Evolutionary conservation across 1,140 invertebrate species (phyloP), one percentile per base, ranked within the genome.

Genomic region (Bursaphelenchus mucronatus): DNA sequence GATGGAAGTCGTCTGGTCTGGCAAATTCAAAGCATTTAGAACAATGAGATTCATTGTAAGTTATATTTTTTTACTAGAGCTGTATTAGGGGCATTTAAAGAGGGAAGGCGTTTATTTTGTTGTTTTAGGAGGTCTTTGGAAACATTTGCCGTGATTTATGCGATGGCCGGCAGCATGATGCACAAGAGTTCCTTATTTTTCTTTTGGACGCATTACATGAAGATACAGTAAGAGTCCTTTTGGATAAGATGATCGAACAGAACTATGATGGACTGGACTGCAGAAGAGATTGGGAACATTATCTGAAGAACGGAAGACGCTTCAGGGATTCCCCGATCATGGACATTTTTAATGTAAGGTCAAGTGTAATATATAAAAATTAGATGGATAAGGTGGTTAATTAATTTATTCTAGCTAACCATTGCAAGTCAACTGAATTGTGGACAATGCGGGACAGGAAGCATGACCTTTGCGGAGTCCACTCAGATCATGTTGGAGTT

Each of bases 161-260:
- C 40, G 65, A 73, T 56, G 21, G 74, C 40, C 68, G 51, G 11
- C 71, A 73, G 59, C 71, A 73, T 52, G 71, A 73, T 51, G 74
- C 71, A 40, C 71, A 72, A 55, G 71, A 73, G 46, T 73, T 73
- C 52, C 71, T 61, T 58, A 61, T 76, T 41, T 65, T 46, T 53
- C 56, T 73, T n/a, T 41, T 73, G 21, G 74, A 73, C 45, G 66
- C 73, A 11, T 43, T 73, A 11, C 72, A 73, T 43, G 71, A 73
- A 57, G 71, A 73, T 41, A 73, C 64, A 8, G 71, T 66, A 15
- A 51, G 56, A 17, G 70, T 71, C 8, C 11, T 10, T 49, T 8
- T 49, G 40, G 11, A 40, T 30, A 30, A 9, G 19, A 70, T 65
- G 0, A 76, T 73, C 52, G 66, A 71, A 45, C 71, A 73, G 44